Evolutionary conservation across 2,113 vertebrate species (phyloP), one percentile per base, ranked within the genome.

Genomic region (Boleophthalmus pectinirostris): DNA sequence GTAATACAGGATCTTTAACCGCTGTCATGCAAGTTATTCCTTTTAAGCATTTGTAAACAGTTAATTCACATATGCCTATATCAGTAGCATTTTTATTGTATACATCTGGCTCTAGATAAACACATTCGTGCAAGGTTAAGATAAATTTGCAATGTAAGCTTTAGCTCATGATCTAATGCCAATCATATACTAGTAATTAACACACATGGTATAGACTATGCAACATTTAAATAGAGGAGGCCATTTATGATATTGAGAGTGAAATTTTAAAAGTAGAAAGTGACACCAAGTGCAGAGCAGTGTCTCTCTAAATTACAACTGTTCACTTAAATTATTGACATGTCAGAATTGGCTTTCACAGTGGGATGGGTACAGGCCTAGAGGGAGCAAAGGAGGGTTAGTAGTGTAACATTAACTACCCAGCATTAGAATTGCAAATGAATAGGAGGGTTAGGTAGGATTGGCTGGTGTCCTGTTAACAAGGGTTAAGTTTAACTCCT

Each of bases 321-420:
- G 82, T 81, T 82, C 49, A 38, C 82, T 82, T 90, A 69, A 90
- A 85, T 87, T 74, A 82, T 88, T 89, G 49, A 86, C 80, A 80
- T 63, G 57, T 61, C 72, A 69, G 49, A 64, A 68, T 43, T 43
- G 10, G 38, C 9, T 43, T 43, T 43, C 38, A 43, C 7, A 65
- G 45, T 78, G 69, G 63, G 29, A 80, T 69, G 73, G 20, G 33
- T 56, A 7, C 14, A 21, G 72, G 49, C 64, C 77, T 71, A 74
- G 54, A 68, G 65, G 51, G 51, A 20, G 51, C 18, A 10, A 1
- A 63, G 71, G 73, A 74, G 75, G 77, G 68, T 16, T 61, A 79
- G 73, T 76, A 79, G 74, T 79, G 86, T 84, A 85, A 90, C 80
- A 82, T 72, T 73, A 82, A 87, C 88, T 85, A 84, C 2, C 72